Percentiles rank a stretch among this genome's conserved stretches.
phyloP scores from a whole-genome alignment of 2,797 vertebrate species.

The Botia almorhae region DNA sequence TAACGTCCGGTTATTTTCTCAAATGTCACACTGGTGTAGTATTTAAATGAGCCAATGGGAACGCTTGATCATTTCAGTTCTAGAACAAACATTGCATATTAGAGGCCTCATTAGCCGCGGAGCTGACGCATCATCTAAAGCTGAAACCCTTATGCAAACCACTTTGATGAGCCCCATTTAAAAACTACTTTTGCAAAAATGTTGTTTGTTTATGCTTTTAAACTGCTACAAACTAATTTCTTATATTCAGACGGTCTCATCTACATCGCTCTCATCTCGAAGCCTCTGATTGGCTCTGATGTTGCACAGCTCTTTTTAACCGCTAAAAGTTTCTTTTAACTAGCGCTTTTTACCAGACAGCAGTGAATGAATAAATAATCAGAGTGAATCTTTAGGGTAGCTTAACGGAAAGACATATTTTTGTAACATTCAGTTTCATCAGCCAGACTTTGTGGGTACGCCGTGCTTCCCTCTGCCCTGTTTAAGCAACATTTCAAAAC shows the following conservation, averaged over 20 bases:
- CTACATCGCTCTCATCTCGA: constrained; percentile 4
- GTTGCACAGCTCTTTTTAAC: background rate
- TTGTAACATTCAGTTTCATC: constrained; percentile 40
- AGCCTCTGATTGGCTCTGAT: constrained; percentile 24
- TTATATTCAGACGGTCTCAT: constrained; percentile 26
- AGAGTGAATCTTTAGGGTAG: constrained; percentile 34
- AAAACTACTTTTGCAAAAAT: constrained; percentile 7
- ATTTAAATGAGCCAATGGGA: constrained; percentile 15
- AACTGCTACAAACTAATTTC: constrained; percentile 28
- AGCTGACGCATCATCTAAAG: background rate
- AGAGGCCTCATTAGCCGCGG: constrained; percentile 21
- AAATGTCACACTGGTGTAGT: background rate
- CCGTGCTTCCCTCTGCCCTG: background rate
- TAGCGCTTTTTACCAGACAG: constrained; percentile 5
- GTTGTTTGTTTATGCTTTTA: constrained; percentile 31
- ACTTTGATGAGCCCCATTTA: constrained; percentile 40
- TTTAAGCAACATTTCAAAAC: constrained; percentile 30
- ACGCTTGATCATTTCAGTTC: constrained; percentile 25
- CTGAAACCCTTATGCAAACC: constrained; percentile 12
- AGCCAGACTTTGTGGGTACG: background rate
- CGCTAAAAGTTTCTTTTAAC: constrained; percentile 25
- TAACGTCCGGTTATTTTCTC: background rate
- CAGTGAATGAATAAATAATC: constrained; percentile 48
- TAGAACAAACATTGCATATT: constrained; percentile 30
- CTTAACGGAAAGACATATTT: constrained; percentile 29